Evolutionary conservation across 2,797 vertebrate genomes (phyloP).

Genomic region (Xyrichtys novacula): DNA sequence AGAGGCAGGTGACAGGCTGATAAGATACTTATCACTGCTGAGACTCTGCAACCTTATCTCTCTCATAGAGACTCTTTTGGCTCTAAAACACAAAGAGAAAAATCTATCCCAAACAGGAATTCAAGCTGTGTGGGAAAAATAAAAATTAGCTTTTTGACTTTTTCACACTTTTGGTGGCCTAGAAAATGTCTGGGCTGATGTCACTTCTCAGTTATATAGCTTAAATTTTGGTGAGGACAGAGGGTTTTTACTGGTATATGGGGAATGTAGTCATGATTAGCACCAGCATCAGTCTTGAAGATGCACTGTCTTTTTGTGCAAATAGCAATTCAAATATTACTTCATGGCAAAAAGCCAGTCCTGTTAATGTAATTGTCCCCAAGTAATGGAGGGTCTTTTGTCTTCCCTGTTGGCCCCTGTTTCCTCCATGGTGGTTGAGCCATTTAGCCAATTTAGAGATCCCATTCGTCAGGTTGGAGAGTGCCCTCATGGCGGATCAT

Average conservation of each 20-base stretch:
- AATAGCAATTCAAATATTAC: constrained; percentile 51
- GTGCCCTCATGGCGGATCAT: constrained; percentile 66
- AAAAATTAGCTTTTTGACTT: constrained; percentile 30
- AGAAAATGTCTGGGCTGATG: constrained; percentile 7
- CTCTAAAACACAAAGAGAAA: constrained; percentile 64
- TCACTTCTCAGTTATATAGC: not conserved
- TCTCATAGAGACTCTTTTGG: constrained; percentile 52
- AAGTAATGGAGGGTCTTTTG: constrained; percentile 60
- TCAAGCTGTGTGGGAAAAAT: constrained; percentile 30
- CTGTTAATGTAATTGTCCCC: constrained; percentile 59
- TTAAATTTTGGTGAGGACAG: not conserved
- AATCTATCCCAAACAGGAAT: constrained; percentile 62
- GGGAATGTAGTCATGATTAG: constrained; percentile 5
- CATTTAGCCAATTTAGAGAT: constrained; percentile 67
- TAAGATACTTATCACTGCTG: constrained; percentile 77
- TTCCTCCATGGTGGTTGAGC: constrained; percentile 49
- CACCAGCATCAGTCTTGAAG: constrained; percentile 13
- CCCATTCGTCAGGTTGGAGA: constrained; percentile 76
- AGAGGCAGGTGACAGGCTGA: constrained; percentile 73
- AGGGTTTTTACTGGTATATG: not conserved
- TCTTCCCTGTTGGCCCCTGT: constrained; percentile 53
- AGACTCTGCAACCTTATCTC: constrained; percentile 68
- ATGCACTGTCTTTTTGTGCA: constrained; percentile 12
- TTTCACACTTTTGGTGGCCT: constrained; percentile 11
- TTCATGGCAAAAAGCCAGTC: constrained; percentile 58